Conservation (phyloP, 1,140 invertebrate genomes). For the Aphidius gifuensis region DNA sequence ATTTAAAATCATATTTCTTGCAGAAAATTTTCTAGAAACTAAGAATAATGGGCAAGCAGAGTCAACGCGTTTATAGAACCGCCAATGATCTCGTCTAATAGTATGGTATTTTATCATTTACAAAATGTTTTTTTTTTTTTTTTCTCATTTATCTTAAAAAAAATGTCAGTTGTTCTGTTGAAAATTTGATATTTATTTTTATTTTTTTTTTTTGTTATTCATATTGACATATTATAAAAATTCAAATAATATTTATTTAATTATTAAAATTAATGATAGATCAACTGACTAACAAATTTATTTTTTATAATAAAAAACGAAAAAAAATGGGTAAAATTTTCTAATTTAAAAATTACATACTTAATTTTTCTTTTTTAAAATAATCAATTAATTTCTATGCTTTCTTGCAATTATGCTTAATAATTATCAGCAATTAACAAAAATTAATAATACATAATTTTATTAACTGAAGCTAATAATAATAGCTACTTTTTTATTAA, state of each 20-base stretch:
- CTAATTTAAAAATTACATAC: not conserved
- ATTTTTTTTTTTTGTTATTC: no score
- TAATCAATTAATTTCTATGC: not conserved
- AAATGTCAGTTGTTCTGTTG: no score
- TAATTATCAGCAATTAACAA: not conserved
- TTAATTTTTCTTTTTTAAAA: not conserved
- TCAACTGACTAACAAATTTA: not conserved
- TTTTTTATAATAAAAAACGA: not conserved
- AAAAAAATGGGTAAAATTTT: not conserved
- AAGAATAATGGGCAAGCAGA: conserved; percentile 54
- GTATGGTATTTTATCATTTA: conserved; percentile 44
- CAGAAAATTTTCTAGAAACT: conserved; percentile 52
- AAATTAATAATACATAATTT: no score
- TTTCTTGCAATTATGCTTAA: not conserved
- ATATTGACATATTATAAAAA: no score
- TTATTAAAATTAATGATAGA: no score
- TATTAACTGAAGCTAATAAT: no score
- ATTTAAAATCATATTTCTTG: conserved; percentile 50
- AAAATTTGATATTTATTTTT: not conserved
- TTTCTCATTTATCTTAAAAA: not conserved
- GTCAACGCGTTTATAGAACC: conserved; percentile 54
- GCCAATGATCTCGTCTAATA: conserved; percentile 48
- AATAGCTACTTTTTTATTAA: no score
- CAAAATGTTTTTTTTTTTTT: conserved; percentile 49
- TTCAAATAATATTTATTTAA: no score